A percentile compares a stretch with the other conserved stretches of the same genome.
Conservation (phyloP, 2,888 invertebrate genomes). For the Troides aeacus region DNA sequence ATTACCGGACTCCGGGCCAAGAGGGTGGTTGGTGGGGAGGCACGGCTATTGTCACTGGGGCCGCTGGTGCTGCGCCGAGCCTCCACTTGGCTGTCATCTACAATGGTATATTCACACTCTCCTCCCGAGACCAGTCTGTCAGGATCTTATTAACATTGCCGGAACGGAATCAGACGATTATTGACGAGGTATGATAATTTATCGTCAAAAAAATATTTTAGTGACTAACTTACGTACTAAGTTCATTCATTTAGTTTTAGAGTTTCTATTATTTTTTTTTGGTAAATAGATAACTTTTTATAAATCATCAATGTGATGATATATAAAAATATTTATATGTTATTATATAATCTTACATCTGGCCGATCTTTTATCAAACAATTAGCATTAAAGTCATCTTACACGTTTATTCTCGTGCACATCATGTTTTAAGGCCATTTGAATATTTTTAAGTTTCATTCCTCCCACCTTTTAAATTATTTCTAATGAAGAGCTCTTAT, state of each 20-base stretch:
- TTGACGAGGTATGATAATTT: slow-evolving; percentile 82
- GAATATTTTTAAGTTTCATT: background rate
- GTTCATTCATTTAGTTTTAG: background rate
- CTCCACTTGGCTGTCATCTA: slow-evolving; percentile 90
- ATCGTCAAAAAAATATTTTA: background rate
- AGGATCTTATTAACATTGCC: slow-evolving; percentile 84
- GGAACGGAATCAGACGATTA: slow-evolving; percentile 86
- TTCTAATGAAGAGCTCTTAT: slow-evolving; percentile 1
- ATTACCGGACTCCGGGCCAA: slow-evolving; percentile 71
- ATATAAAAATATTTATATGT: no score
- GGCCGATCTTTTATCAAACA: background rate
- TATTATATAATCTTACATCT: background rate
- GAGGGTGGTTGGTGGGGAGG: slow-evolving; percentile 90
- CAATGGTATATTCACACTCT: slow-evolving; percentile 87
- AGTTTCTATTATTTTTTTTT: no score
- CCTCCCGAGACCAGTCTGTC: slow-evolving; percentile 83
- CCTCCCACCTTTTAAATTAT: background rate
- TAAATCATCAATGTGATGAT: no score
- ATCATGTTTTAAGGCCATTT: background rate
- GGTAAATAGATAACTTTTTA: no score
- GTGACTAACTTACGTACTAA: background rate
- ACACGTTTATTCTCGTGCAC: background rate
- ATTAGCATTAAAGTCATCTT: slow-evolving; percentile 23
- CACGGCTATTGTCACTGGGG: slow-evolving; percentile 91
- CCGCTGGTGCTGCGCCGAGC: slow-evolving; percentile 88